Base-by-base conservation (phyloP, 2,797 vertebrate species). In the Chelmon rostratus region DNA sequence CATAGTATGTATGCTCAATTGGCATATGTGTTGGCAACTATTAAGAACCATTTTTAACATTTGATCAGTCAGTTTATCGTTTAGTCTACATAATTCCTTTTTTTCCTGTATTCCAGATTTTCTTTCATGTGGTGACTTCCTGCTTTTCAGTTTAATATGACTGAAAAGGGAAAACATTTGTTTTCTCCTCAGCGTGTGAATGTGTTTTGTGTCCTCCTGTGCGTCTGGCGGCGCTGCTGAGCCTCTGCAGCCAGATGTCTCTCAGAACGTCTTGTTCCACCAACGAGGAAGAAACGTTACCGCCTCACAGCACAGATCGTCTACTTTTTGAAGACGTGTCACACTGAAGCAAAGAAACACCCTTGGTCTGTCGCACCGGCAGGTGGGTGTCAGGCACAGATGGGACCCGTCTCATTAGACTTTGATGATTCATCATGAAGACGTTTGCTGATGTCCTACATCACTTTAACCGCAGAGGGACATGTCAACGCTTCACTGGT, bases 241-340 rank as follows among this genome's bases (percentile, higher is more conserved):
- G 7, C 15, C 6, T 18, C 53, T 10, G 52, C 40, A 61, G 54
- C 28, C 15, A 0, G 0, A 1, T 6, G 0, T 3, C 47, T 19
- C n/a, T 37, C 23, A 11, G 47, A 59, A 74, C 67, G 75, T 44
- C 5, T 28, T 72, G 49, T 18, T 75, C 80, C 76, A 79, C 77
- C 85, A 83, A 78, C 42, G 53, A 88, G 54, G 79, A 82, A 87
- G 81, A 84, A 3, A 0, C 53, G 8, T 1, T 0, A 8, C 2
- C 3, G 54, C 23, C 19, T 63, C 8, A 0, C 0, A 18, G 8
- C 73, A 69, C 18, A 88, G 84, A 87, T 67, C 66, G 8, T 77
- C 12, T 83, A 50, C 59, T 9, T 0, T 2, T 0, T 5, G 8
- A 25, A 11, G 77, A 79, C 23, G 78, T 10, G 0, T 42, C 52